A percentile compares a stretch with the other conserved stretches of the same genome.
These are phyloP conservation scores for Julus scandinavius DNA, from an alignment of 2,888 invertebrate species.

Conservation along the genomic window DNA sequence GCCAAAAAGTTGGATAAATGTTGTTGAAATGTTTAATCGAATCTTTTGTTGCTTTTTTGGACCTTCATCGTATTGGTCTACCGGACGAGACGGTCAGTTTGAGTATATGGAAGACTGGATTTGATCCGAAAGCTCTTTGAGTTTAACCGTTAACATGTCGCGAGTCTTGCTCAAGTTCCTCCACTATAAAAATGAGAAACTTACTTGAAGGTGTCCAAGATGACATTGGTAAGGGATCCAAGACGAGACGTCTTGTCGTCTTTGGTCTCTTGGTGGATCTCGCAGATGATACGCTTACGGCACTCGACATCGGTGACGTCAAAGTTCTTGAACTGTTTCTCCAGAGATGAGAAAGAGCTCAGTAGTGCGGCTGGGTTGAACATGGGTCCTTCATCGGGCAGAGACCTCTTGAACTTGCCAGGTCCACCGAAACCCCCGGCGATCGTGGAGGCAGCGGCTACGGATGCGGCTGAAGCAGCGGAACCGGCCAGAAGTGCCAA, in stretches of 20 bases:
- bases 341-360: slow-evolving; percentile 45
- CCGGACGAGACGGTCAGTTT: too few relatives aligned
- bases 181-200: slow-evolving; percentile 5
- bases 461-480: slow-evolving; percentile 56
- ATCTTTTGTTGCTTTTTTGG: too few relatives aligned
- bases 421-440: slow-evolving; percentile 42
- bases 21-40: not conserved
- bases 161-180: too few relatives aligned
- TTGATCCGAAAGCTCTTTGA: not conserved
- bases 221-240: slow-evolving; percentile 54
- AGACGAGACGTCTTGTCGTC: slow-evolving; percentile 48
- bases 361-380: slow-evolving; percentile 47
- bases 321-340: slow-evolving; percentile 56
- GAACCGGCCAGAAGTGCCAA: slow-evolving; percentile 54
- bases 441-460: slow-evolving; percentile 49
- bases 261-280: slow-evolving; percentile 57
- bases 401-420: slow-evolving; percentile 55
- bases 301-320: slow-evolving; percentile 58
- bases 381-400: slow-evolving; percentile 37
- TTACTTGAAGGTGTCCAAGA: slow-evolving; percentile 58
- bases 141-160: too few relatives aligned
- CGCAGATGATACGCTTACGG: slow-evolving; percentile 58
- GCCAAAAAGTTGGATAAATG: not conserved
- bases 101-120: not conserved
- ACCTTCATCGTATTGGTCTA: too few relatives aligned